These are phyloP conservation scores for Alcedo quadribrachys DNA, from an alignment of 2,797 vertebrate genomes.

Conservation along the genomic window DNA sequence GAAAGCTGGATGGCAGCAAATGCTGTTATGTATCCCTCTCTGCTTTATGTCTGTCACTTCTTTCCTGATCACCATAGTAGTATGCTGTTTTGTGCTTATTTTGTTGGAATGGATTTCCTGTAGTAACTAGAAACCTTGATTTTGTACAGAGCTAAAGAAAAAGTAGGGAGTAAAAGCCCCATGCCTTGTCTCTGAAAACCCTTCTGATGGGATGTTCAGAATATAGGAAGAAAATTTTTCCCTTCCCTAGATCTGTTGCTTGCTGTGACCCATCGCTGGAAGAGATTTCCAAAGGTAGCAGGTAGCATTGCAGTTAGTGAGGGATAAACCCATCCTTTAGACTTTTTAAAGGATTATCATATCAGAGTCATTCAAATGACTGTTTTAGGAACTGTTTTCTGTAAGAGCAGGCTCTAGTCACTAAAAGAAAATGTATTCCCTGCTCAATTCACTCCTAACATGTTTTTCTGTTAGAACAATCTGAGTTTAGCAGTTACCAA, in stretches of 20 bases:
- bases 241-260: no score
- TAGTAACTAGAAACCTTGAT: background rate
- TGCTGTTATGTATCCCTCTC: background rate
- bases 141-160: background rate
- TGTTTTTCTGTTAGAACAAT: background rate
- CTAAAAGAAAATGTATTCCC: no score
- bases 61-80: background rate
- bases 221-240: no score
- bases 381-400: no score
- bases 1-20: background rate
- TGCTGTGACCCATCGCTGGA: no score
- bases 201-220: background rate
- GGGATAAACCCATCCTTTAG: no score
- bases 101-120: background rate
- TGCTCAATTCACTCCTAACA: background rate
- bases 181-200: background rate
- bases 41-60: background rate
- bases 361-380: no score
- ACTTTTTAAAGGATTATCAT: no score
- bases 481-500: background rate
- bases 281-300: no score
- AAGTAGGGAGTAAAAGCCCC: background rate
- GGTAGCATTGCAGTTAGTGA: no score
- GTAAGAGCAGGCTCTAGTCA: no score
- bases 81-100: background rate